These are phyloP conservation scores for Oryctolagus cuniculus DNA, from an alignment of 2,113 vertebrate genomes.

Conservation along the genomic window mOryCun1.1 NC_091450.1:42349501-42350000, in stretches of 20 bases:
- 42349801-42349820: not conserved
- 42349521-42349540: not conserved
- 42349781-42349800: constrained; percentile 19
- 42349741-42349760: not conserved
- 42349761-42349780: not conserved
- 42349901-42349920: constrained; percentile 7
- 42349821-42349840: not conserved
- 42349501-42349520: not conserved
- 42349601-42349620: not conserved
- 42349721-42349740: not conserved
- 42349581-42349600: not conserved
- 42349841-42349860: not conserved
- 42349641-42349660: not conserved
- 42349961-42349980: not conserved
- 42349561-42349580: not conserved
- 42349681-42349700: not conserved
- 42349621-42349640: not conserved
- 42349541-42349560: not conserved
- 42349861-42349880: not conserved
- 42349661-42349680: not conserved
- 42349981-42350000: constrained; percentile 28
- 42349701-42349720: not conserved
- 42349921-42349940: constrained; percentile 3
- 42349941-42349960: constrained; percentile 43
- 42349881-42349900: not conserved